Conservation (phyloP, 2,888 invertebrate species). For the Drosophila ochracea region DNA sequence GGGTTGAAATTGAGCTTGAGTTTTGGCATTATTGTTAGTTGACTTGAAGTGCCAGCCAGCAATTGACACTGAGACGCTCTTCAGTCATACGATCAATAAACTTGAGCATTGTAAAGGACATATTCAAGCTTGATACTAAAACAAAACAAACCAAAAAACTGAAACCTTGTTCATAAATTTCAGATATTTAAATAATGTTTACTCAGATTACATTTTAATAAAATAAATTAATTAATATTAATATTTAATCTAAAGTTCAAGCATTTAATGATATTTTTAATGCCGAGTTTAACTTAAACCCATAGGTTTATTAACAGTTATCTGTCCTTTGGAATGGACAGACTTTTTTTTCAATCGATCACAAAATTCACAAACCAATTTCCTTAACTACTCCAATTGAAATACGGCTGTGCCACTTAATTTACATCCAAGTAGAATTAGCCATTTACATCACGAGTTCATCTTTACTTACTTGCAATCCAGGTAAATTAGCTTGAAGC, state of each 20-base stretch:
- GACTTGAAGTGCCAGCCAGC: slow-evolving; percentile 22
- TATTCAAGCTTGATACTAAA: not conserved
- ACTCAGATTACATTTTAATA: not conserved
- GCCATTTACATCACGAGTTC: slow-evolving; percentile 7
- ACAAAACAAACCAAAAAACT: not conserved
- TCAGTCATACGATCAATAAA: slow-evolving; percentile 32
- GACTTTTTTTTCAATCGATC: not conserved
- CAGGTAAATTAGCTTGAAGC: slow-evolving; percentile 4
- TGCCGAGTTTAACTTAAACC: not conserved
- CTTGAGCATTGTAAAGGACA: not conserved
- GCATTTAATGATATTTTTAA: not conserved
- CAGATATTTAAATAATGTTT: not conserved
- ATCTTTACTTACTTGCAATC: not conserved
- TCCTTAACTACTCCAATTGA: not conserved
- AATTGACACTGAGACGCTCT: slow-evolving; percentile 39
- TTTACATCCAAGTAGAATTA: slow-evolving; percentile 1
- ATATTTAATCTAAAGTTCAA: not conserved
- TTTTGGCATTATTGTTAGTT: slow-evolving; percentile 19
- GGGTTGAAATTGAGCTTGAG: slow-evolving; percentile 3
- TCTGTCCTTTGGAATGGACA: not conserved
- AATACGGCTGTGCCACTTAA: not conserved
- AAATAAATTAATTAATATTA: not conserved
- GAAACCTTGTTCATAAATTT: not conserved
- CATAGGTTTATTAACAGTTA: not conserved
- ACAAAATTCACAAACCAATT: not conserved